A percentile compares a stretch with the other conserved stretches of the same genome.
These are phyloP conservation scores for Cephalopachus bancanus DNA, from an alignment of 2,797 vertebrate species.

Conservation along the genomic window DNA sequence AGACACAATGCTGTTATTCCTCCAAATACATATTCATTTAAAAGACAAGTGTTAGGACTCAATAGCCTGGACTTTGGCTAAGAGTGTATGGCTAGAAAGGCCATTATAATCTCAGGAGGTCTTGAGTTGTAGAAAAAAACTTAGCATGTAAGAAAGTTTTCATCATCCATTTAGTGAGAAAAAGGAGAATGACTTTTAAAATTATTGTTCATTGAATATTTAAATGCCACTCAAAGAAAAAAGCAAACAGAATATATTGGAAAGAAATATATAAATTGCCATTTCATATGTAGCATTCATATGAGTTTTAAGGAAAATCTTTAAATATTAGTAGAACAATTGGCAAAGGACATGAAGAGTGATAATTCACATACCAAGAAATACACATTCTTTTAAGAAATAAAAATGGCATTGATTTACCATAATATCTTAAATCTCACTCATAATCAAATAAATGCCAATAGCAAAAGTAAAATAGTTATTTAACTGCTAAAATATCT, in stretches of 20 bases:
- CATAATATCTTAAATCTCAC: neutral
- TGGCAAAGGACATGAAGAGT: neutral
- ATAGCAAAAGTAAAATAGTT: constrained; percentile 14
- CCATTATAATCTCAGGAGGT: neutral
- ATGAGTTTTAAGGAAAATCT: neutral
- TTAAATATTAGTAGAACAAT: constrained; percentile 36
- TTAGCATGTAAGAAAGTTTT: neutral
- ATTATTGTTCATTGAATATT: neutral
- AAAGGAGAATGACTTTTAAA: constrained; percentile 15
- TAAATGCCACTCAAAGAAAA: neutral
- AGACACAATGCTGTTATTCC: neutral
- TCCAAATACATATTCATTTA: neutral
- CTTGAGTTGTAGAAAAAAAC: neutral
- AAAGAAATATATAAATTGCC: constrained; percentile 25
- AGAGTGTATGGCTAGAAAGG: neutral
- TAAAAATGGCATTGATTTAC: constrained; percentile 26
- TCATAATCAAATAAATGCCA: constrained; percentile 1
- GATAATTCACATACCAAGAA: neutral
- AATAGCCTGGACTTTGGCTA: neutral
- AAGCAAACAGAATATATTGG: neutral
- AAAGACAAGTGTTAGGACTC: neutral
- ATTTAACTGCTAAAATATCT: constrained; percentile 25
- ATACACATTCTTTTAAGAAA: constrained; percentile 20
- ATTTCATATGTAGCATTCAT: neutral
- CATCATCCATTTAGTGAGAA: neutral